Percentiles rank a stretch among this genome's conserved stretches.
These are phyloP conservation scores for Corythornis cristatus DNA, from an alignment of 2,113 vertebrate species.

Conservation along the genomic window DNA sequence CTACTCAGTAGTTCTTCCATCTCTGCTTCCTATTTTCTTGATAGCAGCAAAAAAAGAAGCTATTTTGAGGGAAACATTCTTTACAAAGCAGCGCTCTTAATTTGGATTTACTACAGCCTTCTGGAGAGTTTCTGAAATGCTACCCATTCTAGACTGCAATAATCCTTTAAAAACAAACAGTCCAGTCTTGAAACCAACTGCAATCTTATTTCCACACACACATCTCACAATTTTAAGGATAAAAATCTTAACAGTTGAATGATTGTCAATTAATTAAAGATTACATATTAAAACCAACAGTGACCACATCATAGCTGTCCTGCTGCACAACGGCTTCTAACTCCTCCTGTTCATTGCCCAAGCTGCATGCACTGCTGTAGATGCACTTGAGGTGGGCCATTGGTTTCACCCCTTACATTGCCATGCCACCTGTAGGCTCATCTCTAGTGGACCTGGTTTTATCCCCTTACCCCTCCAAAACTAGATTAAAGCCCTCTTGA, in stretches of 20 bases:
- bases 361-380: too few relatives aligned
- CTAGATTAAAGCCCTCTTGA: too few relatives aligned
- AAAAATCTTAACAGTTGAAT: background rate
- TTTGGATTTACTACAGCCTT: background rate
- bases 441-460: too few relatives aligned
- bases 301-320: too few relatives aligned
- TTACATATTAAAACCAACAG: background rate
- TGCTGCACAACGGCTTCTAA: too few relatives aligned
- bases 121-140: background rate
- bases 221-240: background rate
- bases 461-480: too few relatives aligned
- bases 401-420: too few relatives aligned
- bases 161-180: background rate
- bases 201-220: background rate
- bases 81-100: background rate
- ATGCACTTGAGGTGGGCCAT: too few relatives aligned
- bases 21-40: background rate
- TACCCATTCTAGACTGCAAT: background rate
- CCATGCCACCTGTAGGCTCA: too few relatives aligned
- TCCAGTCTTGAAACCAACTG: rapidly evolving
- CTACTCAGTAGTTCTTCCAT: background rate
- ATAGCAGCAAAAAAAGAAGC: background rate
- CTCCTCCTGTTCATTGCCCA: too few relatives aligned
- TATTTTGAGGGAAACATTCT: background rate
- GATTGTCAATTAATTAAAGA: background rate